Base-by-base conservation (phyloP, 2,113 vertebrate genomes). In the Pogonocichla stellata region DNA sequence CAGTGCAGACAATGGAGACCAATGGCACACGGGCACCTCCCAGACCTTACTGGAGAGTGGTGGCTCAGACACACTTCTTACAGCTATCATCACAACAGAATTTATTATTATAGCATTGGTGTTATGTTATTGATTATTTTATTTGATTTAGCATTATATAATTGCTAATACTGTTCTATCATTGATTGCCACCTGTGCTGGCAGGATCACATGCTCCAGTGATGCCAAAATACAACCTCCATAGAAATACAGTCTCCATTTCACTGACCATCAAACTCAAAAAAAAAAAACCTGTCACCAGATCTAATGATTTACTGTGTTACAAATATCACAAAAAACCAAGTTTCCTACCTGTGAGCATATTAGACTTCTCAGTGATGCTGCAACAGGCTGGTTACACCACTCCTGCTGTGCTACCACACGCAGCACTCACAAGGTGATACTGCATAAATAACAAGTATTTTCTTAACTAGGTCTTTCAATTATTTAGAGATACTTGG, bases 401-500 rank as follows among this genome's bases (percentile, higher is more conserved):
- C 72, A 36, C 34, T 42, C 58, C 42, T 69, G 45, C 50, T 70
- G 61, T 13, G 91, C 48, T 43, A 54, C 64, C 3, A 0, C 77
- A 78, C 19, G 1, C 67, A 71, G 58, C 67, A 38, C 48, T 66
- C 51, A 51, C 56, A 57, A 74, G 72, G 80, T n/a, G 43, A 88
- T 86, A 75, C 28, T 45, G 86, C 72, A 74, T 64, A 86, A 92
- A 79, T 74, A 95, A 84, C 77, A 86, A 91, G 77, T 51, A 81
- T 88, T 94, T 93, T 60, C 83, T 95, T 95, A 92, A 92, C 77
- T 29, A 7, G 14, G 60, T 69, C 80, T 81, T 87, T 95, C 77
- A 84, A 93, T 95, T 93, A 96, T 93, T 95, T 87, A 95, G 42
- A 92, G 65, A 36, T 58, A 84, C 56, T 91, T 91, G 74, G 77